Percentiles rank a stretch among this genome's conserved stretches.
These are phyloP conservation scores for Lithophane semibrunnea DNA, from an alignment of 2,888 invertebrate genomes.

Conservation along the genomic window DNA sequence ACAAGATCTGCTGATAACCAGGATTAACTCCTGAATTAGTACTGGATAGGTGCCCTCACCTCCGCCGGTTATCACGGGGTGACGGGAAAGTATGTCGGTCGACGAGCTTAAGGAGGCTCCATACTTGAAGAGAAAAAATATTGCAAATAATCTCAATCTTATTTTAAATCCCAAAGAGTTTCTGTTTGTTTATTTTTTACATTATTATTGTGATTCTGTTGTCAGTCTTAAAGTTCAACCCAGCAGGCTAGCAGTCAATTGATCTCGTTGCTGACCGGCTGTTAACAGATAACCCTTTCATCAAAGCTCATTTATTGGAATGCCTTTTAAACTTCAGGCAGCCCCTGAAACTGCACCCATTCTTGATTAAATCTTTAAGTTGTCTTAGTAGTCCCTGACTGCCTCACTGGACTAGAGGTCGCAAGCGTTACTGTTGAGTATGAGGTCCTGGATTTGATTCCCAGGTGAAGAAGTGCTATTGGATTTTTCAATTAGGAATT, in stretches of 20 bases:
- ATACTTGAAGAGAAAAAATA: not conserved
- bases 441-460: too few relatives aligned
- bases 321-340: not conserved
- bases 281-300: conserved; percentile 5
- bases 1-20: conserved; percentile 79
- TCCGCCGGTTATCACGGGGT: conserved; percentile 1
- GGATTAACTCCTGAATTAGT: conserved; percentile 69
- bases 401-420: too few relatives aligned
- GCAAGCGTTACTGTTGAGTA: too few relatives aligned
- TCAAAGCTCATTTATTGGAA: not conserved
- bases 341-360: not conserved
- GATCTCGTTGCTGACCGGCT: conserved; percentile 14
- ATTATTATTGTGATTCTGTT: not conserved
- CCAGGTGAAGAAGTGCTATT: too few relatives aligned
- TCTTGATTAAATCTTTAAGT: not conserved
- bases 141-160: not conserved
- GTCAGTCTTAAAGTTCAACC: not conserved
- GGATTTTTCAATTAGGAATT: too few relatives aligned
- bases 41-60: conserved; percentile 30
- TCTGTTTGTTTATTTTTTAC: not conserved
- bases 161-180: not conserved
- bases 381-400: too few relatives aligned
- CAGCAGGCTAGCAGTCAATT: conserved; percentile 7
- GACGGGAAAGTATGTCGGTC: not conserved
- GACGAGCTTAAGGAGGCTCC: not conserved